phyloP scores from a whole-genome alignment of 1,140 invertebrate species.

The Aricia agestis region DNA sequence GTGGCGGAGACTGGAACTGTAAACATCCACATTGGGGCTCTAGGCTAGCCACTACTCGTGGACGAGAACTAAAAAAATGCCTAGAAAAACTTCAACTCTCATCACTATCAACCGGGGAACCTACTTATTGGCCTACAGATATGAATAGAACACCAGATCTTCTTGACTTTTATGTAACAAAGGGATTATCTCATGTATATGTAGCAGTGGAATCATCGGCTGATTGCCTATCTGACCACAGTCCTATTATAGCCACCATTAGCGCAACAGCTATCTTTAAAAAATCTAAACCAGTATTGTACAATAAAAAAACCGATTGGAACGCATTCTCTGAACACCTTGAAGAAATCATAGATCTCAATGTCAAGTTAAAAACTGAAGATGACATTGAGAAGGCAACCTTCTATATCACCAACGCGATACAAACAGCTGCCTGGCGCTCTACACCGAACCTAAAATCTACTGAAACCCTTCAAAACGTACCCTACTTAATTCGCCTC shows the following conservation, averaged over 20 bases:
- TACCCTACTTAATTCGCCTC: no score
- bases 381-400: no score
- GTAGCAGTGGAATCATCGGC: background rate
- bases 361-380: no score
- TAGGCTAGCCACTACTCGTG: background rate
- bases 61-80: background rate
- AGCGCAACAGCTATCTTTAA: background rate
- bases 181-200: background rate
- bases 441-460: no score
- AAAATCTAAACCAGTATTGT: no score
- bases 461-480: no score
- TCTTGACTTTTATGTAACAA: conserved; percentile 3
- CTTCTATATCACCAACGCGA: no score
- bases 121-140: background rate
- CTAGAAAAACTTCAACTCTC: background rate
- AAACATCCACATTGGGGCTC: background rate
- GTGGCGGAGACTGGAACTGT: background rate
- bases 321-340: no score
- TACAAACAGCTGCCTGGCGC: no score
- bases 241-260: background rate
- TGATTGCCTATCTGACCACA: background rate
- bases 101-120: background rate
- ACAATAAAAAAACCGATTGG: no score
- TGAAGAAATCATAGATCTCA: no score
- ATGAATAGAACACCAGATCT: conserved; percentile 1